phyloP scores from a whole-genome alignment of 1,140 invertebrate genomes.

The Vollenhovia emeryi region DNA sequence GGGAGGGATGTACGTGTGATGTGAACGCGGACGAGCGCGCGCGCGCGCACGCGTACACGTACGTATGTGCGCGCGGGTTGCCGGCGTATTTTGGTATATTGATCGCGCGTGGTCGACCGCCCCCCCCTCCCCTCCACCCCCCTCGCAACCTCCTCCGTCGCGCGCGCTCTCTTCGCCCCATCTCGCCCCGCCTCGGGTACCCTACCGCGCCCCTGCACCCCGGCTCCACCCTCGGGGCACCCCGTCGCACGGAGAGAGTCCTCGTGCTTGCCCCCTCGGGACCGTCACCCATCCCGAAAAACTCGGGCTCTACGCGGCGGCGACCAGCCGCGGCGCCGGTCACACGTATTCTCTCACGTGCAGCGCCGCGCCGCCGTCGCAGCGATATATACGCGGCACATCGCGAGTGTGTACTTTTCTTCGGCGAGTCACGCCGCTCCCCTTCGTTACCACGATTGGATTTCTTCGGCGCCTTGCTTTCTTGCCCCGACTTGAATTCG shows the following conservation, averaged over 20 bases:
- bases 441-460: constrained; percentile 40
- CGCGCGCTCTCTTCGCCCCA: constrained; percentile 79
- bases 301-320: constrained; percentile 67
- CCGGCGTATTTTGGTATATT: constrained; percentile 86
- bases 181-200: constrained; percentile 79
- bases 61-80: constrained; percentile 78
- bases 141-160: constrained; percentile 81
- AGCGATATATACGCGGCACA: constrained; percentile 50
- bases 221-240: constrained; percentile 71
- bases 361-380: constrained; percentile 8
- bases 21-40: constrained; percentile 38
- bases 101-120: constrained; percentile 85
- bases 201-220: constrained; percentile 79
- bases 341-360: constrained; percentile 66
- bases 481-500: not conserved
- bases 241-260: constrained; percentile 75
- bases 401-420: constrained; percentile 57
- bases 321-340: too few species aligned
- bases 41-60: constrained; percentile 65
- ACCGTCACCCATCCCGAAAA: constrained; percentile 77
- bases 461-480: constrained; percentile 19
- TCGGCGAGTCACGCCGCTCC: not conserved
- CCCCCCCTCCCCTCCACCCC: constrained; percentile 84
- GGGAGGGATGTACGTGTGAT: not conserved
- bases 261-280: constrained; percentile 71